A percentile compares a stretch with the other conserved stretches of the same genome.
phyloP scores from a whole-genome alignment of 2,888 invertebrate species.

The Xestia xanthographa region DNA sequence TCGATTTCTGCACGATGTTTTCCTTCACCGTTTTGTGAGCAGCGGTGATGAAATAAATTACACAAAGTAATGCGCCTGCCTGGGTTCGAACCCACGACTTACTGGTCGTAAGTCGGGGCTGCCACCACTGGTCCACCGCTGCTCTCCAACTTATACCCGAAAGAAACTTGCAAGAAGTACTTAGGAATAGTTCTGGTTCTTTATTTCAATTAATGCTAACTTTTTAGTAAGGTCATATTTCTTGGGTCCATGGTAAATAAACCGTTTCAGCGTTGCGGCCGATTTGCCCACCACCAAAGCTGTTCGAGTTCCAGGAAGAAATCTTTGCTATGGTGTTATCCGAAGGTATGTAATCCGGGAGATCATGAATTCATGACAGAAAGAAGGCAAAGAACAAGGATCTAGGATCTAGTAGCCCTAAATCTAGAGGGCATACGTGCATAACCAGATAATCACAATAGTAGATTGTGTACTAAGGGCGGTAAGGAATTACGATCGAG shows the following conservation, averaged over 20 bases:
- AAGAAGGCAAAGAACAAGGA: background rate
- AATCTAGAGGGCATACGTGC: background rate
- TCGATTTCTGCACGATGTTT: too few species aligned
- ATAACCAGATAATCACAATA: background rate
- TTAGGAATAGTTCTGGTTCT: background rate
- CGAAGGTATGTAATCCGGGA: slow-evolving; percentile 51
- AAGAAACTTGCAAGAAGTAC: background rate
- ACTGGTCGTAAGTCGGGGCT: too few species aligned
- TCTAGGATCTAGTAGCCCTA: background rate
- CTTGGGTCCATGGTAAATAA: background rate
- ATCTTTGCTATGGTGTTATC: slow-evolving; percentile 66
- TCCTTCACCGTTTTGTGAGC: too few species aligned
- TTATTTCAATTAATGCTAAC: background rate
- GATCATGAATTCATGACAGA: too few species aligned
- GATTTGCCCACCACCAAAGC: slow-evolving; percentile 72
- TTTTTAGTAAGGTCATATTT: background rate
- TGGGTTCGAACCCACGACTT: too few species aligned
- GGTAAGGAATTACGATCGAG: too few species aligned
- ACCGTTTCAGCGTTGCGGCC: slow-evolving; percentile 64
- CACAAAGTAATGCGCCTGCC: too few species aligned
- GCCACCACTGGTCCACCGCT: too few species aligned
- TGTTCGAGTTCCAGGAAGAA: slow-evolving; percentile 46
- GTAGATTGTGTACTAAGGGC: too few species aligned
- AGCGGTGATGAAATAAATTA: too few species aligned
- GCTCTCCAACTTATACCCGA: background rate